Evolutionary conservation across 2,797 vertebrate species (phyloP), one percentile per base, ranked within the genome.

Genomic region (Fundulus diaphanus): DNA sequence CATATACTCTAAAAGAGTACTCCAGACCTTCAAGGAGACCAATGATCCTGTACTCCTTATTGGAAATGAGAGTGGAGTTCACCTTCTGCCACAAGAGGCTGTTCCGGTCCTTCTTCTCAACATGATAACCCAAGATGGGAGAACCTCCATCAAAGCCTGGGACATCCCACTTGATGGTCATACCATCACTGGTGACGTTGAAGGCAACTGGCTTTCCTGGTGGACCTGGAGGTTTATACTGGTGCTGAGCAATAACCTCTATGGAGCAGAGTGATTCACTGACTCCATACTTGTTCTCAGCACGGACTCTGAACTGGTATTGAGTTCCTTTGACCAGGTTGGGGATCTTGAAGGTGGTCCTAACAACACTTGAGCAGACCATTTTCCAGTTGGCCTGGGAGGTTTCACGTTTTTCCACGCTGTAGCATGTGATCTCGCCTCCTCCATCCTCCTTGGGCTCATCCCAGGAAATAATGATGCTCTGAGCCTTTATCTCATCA

Each of bases 51-150:
- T 98, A 98, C 91, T 99, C 98, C 95, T 94, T 96, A 90, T 94
- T 97, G 85, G 97, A 97, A 87, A 99, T 96, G 75, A 96, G 92
- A 76, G 91, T 95, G 73, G 94, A 96, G 87, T 99, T 99, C 81
- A 97, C 96, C 87, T 96, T 97, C 91, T 97, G 96, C 98, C 98
- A 99, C 79, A 99, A 88, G 59, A 99, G 96, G 90, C 98, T 99
- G 88, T 99, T 99, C 89, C 98, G 96, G 94, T 99, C 98, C 92
- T 99, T 99, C 94, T 98, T 99, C 92, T 99, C 98, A 87, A 99
- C 96, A 24, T 99, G 96, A 88, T 96, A 99, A 77, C 98, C 98
- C 84, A 95, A 94, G 89, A 99, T 92, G 78, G 97, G 97, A 70
- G 98, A 98, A 80, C 98, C 98, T 16, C 98, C 98, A 51, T 99